phyloP scores from a whole-genome alignment of 2,888 invertebrate species.

The Malachius bipustulatus region DNA sequence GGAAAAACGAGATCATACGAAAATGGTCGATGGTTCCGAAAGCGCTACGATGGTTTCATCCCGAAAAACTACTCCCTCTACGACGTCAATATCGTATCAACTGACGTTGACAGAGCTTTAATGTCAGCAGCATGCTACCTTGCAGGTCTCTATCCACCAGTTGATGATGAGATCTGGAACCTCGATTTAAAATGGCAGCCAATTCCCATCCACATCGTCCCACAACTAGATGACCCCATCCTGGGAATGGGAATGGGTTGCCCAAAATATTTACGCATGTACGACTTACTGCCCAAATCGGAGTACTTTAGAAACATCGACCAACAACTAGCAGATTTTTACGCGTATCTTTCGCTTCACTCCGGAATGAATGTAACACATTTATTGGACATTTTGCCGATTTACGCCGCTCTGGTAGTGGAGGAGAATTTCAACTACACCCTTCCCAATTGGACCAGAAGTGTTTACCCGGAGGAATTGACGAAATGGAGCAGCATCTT shows the following conservation, averaged over 20 bases:
- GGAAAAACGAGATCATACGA: constrained; percentile 66
- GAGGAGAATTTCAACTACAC: constrained; percentile 50
- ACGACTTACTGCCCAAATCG: constrained; percentile 29
- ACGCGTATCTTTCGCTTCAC: constrained; percentile 51
- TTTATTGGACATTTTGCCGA: constrained; percentile 43
- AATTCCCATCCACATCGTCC: constrained; percentile 61
- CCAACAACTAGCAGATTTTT: constrained; percentile 48
- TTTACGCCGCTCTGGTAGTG: constrained; percentile 57
- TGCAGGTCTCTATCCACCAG: constrained; percentile 64
- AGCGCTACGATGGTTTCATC: constrained; percentile 54
- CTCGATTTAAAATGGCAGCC: constrained; percentile 57
- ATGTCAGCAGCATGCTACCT: constrained; percentile 78
- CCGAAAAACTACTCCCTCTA: constrained; percentile 42
- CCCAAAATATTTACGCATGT: constrained; percentile 48
- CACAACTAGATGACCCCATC: constrained; percentile 52
- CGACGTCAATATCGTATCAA: constrained; percentile 54
- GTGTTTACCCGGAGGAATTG: constrained; percentile 1
- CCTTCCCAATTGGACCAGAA: constrained; percentile 31
- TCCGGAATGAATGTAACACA: constrained; percentile 47
- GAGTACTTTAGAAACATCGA: constrained; percentile 37
- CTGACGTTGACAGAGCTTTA: constrained; percentile 79
- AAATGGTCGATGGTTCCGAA: constrained; percentile 62
- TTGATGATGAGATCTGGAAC: constrained; percentile 48
- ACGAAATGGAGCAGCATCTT: neutral
- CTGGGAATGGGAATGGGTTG: constrained; percentile 53